Percentiles rank a stretch among this genome's conserved stretches.
These are phyloP conservation scores for Rosalia funebris DNA, from an alignment of 2,888 invertebrate genomes.

Conservation along the genomic window DNA sequence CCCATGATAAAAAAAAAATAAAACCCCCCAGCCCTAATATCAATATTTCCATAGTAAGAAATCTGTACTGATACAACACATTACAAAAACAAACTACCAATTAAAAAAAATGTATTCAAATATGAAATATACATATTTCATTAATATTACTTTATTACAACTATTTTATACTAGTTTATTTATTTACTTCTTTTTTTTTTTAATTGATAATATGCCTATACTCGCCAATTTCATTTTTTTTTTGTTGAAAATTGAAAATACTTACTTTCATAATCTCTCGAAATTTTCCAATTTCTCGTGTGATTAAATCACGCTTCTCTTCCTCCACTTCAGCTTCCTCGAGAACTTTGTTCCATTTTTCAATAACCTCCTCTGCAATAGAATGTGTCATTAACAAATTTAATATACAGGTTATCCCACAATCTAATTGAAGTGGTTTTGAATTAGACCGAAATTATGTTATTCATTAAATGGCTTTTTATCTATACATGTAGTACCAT, in stretches of 20 bases:
- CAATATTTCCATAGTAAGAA: constrained; percentile 27
- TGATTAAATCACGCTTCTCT: constrained; percentile 95
- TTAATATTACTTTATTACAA: too few species aligned
- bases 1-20: constrained; percentile 45
- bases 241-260: constrained; percentile 30
- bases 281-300: constrained; percentile 97
- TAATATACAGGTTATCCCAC: too few species aligned
- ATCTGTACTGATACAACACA: constrained; percentile 12
- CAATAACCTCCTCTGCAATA: constrained; percentile 72
- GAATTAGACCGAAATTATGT: too few species aligned
- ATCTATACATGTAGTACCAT: too few species aligned
- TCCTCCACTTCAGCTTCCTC: constrained; percentile 94
- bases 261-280: constrained; percentile 96
- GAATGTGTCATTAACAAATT: too few species aligned
- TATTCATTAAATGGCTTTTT: too few species aligned
- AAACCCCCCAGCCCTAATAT: constrained; percentile 41
- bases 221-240: constrained; percentile 4
- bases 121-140: not conserved
- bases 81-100: constrained; percentile 31
- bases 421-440: too few species aligned
- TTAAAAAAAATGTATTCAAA: constrained; percentile 4
- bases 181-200: not conserved
- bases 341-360: constrained; percentile 73
- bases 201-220: constrained; percentile 21
- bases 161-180: too few species aligned